A percentile compares a stretch with the other conserved stretches of the same genome.
Evolutionary conservation across 2,888 invertebrate genomes (phyloP).

Genomic region (Ceramica pisi): DNA sequence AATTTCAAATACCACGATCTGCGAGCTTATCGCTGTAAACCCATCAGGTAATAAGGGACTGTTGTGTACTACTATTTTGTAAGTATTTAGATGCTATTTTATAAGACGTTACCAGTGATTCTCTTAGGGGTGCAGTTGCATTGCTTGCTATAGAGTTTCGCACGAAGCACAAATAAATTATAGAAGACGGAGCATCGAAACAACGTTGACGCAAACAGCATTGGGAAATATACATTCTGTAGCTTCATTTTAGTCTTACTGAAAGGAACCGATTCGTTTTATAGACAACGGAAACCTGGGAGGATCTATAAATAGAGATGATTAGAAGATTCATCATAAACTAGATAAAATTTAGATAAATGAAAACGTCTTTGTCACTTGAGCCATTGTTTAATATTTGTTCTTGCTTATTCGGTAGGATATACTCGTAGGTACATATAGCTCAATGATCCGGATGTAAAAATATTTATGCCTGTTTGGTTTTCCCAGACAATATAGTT

Average conservation of each 20-base stretch:
- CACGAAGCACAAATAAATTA: conserved; percentile 27
- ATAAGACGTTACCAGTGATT: conserved; percentile 21
- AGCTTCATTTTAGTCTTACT: background rate
- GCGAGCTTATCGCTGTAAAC: conserved; percentile 52
- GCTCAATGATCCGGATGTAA: conserved; percentile 39
- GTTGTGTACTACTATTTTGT: conserved; percentile 51
- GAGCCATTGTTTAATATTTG: background rate
- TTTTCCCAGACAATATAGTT: conserved; percentile 43
- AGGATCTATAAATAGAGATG: conserved; percentile 2
- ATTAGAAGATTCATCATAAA: conserved; percentile 7
- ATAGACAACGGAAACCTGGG: background rate
- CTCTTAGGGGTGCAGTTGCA: conserved; percentile 10
- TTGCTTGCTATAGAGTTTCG: background rate
- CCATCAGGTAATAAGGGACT: conserved; percentile 61
- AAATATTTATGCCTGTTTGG: conserved; percentile 27
- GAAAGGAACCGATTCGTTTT: background rate
- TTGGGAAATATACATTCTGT: background rate
- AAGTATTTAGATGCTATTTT: conserved; percentile 43
- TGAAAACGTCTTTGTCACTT: conserved; percentile 1
- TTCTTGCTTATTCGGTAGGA: conserved; percentile 5
- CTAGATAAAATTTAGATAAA: background rate
- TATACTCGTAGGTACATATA: background rate
- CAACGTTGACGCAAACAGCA: background rate
- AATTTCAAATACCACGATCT: conserved; percentile 57
- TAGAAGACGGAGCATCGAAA: background rate